A percentile compares a stretch with the other conserved stretches of the same genome.
phyloP scores from a whole-genome alignment of 1,140 invertebrate species.

The Medauroidea extradentata region DNA sequence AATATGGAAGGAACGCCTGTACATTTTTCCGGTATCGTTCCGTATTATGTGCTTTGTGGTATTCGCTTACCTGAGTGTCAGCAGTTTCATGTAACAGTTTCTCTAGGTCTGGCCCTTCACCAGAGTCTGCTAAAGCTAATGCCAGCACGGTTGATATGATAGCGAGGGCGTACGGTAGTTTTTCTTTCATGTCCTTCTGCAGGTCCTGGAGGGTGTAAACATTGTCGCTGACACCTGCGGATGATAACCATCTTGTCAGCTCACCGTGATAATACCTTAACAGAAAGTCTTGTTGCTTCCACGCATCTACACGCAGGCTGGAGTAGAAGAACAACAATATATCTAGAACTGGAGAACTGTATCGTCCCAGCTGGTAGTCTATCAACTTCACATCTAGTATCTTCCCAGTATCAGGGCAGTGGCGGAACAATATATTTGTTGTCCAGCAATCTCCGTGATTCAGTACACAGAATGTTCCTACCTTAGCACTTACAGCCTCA shows the following conservation, averaged over 20 bases:
- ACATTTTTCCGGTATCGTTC: too few relatives aligned
- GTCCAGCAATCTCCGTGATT: constrained; percentile 52
- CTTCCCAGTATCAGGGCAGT: constrained; percentile 17
- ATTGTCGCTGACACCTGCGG: constrained; percentile 35
- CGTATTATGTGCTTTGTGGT: too few relatives aligned
- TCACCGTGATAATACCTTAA: constrained; percentile 41
- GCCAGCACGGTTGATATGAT: constrained; percentile 30
- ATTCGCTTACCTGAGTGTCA: too few relatives aligned
- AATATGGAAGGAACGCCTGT: too few relatives aligned
- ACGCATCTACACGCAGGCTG: constrained; percentile 40
- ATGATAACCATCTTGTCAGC: constrained; percentile 36
- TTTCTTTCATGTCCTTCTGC: constrained; percentile 31
- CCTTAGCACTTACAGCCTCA: not conserved
- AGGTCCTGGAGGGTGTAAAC: constrained; percentile 43
- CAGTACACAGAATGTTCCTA: constrained; percentile 29
- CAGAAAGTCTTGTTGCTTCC: constrained; percentile 35
- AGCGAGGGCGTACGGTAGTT: constrained; percentile 32
- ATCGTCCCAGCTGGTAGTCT: constrained; percentile 40
- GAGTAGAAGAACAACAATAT: constrained; percentile 55
- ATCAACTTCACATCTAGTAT: constrained; percentile 34
- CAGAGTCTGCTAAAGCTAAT: constrained; percentile 29
- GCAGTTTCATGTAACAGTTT: constrained; percentile 16
- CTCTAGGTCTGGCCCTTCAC: constrained; percentile 18
- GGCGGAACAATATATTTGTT: constrained; percentile 51
- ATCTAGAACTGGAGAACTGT: constrained; percentile 50